phyloP scores from a whole-genome alignment of 2,113 vertebrate genomes.

The Corythoichthys haematopterus region DNA sequence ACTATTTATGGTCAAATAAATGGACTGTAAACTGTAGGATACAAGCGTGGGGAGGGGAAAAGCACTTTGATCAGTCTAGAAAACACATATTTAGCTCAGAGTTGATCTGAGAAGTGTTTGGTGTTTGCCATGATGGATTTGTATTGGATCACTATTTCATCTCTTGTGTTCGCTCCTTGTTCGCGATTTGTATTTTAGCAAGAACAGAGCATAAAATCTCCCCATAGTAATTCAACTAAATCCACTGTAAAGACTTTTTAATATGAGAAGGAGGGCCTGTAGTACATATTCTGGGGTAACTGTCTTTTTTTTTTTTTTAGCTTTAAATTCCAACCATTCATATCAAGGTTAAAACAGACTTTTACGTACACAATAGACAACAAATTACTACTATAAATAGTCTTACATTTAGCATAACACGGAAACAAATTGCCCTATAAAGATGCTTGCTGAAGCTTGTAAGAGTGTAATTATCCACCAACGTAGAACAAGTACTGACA shows the following conservation, averaged over 20 bases:
- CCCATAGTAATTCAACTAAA: constrained; percentile 37
- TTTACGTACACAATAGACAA: too few species aligned
- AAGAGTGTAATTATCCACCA: too few species aligned
- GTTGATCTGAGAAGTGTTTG: constrained; percentile 60
- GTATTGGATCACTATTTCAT: constrained; percentile 49
- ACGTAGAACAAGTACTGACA: too few species aligned
- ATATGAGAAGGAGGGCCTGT: neutral
- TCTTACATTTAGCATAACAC: too few species aligned
- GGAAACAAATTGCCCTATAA: too few species aligned
- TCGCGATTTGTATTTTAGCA: constrained; percentile 47
- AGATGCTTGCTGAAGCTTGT: too few species aligned
- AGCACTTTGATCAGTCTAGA: constrained; percentile 63
- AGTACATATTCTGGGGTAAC: neutral
- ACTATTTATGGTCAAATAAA: constrained; percentile 65
- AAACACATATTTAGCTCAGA: constrained; percentile 56
- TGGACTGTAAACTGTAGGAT: constrained; percentile 45
- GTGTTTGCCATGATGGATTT: constrained; percentile 61
- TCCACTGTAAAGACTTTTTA: constrained; percentile 5
- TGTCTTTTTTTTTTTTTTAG: neutral
- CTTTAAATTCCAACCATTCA: neutral
- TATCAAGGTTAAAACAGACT: neutral
- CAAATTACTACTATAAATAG: too few species aligned
- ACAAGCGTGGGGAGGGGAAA: constrained; percentile 28
- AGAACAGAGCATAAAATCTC: constrained; percentile 34
- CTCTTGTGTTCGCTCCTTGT: constrained; percentile 44